A percentile compares a stretch with the other conserved stretches of the same genome.
phyloP scores from a whole-genome alignment of 2,888 invertebrate species.

The Drosophila eohydei region DNA sequence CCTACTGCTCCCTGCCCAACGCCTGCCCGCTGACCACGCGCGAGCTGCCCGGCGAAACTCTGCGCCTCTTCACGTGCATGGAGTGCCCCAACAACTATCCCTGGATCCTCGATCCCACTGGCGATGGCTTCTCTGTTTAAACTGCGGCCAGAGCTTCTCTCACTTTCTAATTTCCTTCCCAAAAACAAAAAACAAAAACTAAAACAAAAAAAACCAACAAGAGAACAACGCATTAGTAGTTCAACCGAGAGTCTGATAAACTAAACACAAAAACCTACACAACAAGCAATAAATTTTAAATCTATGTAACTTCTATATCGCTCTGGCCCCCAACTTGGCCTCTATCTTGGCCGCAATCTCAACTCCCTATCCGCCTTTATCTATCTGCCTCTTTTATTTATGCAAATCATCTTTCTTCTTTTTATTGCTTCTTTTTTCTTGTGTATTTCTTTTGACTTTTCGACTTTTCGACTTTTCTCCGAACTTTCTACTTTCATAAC shows the following conservation, averaged over 20 bases:
- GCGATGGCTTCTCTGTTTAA: slow-evolving; percentile 95
- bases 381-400: slow-evolving; percentile 52
- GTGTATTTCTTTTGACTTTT: slow-evolving; percentile 15
- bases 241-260: slow-evolving; percentile 85
- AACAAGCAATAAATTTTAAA: slow-evolving; percentile 35
- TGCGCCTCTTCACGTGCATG: slow-evolving; percentile 97
- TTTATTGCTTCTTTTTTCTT: slow-evolving; percentile 29
- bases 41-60: slow-evolving; percentile 95
- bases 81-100: slow-evolving; percentile 98
- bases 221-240: slow-evolving; percentile 81
- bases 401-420: slow-evolving; percentile 41
- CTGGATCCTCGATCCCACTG: slow-evolving; percentile 97
- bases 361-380: background rate
- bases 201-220: slow-evolving; percentile 54
- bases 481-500: slow-evolving; percentile 23
- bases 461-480: slow-evolving; percentile 6
- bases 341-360: background rate
- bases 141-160: slow-evolving; percentile 72
- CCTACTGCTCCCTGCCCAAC: slow-evolving; percentile 96
- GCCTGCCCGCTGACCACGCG: slow-evolving; percentile 95
- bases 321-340: background rate
- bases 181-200: slow-evolving; percentile 26
- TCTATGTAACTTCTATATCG: slow-evolving; percentile 15
- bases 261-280: slow-evolving; percentile 66
- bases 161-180: slow-evolving; percentile 19